Evolutionary conservation across 2,113 vertebrate genomes (phyloP), one percentile per base, ranked within the genome.

Genomic region (Piprites chloris): DNA sequence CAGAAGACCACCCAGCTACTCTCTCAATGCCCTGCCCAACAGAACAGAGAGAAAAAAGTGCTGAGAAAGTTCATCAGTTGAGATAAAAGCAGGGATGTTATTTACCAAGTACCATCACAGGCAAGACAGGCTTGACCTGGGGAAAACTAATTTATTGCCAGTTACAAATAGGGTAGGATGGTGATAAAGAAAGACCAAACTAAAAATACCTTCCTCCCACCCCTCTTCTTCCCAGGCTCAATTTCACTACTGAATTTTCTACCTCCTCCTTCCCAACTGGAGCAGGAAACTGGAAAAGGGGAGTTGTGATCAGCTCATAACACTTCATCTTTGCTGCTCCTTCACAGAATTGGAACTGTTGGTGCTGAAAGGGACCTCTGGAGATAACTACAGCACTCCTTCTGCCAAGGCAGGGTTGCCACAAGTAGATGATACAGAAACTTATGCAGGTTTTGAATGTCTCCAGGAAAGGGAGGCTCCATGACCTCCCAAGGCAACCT

Each of bases 191-290:
- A 50, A 67, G n/a, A 24, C 15, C n/a, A 65, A 80, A 6, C 8
- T 6, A 73, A 74, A 86, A 55, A 15, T 27, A 53, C 3, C 19
- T 56, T 56, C 16, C 14, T 74, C 15, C 20, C 3, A 11, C 5
- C 2, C 4, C 6, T 71, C 27, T 61, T 77, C 72, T 56, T 62
- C 39, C 18, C 24, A 92, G 16, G 41, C 6, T 87, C 24, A 78
- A 1, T 28, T 85, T 82, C 0, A 2, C 8, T 75, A 8, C n/a
- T 37, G 32, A 16, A 37, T 56, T 42, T 90, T 41, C n/a, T n/a
- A 24, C 28, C 19, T 66, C 19, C 19, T 71, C 9, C 2, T 28
- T 5, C 24, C 9, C 3, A 7, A 4, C 7, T 3, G 3, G 19
- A 52, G 22, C 18, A 69, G 61, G 12, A 6, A 90, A 23, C 6